These are phyloP conservation scores for Invenusta paracnida DNA, from an alignment of 2,888 invertebrate species.

Conservation along the genomic window DNA sequence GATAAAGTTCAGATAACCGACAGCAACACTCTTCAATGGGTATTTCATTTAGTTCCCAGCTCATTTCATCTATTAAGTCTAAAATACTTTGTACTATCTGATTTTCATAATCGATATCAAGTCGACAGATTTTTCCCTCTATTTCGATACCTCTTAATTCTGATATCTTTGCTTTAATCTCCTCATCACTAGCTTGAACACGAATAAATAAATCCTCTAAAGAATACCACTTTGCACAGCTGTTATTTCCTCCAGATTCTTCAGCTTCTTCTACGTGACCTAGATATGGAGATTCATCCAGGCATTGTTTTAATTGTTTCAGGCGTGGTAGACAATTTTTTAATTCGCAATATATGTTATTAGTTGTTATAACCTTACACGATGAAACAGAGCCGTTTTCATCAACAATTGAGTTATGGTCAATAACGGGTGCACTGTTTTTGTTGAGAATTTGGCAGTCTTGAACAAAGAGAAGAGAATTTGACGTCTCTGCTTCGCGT, in stretches of 20 bases:
- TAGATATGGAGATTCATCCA: constrained; percentile 19
- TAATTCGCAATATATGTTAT: background rate
- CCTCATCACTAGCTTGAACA: constrained; percentile 13
- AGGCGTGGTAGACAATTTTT: background rate
- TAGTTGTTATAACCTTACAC: background rate
- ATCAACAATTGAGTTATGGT: background rate
- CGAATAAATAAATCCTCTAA: background rate
- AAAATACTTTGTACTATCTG: constrained; percentile 16
- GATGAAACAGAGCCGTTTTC: background rate
- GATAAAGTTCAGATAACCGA: background rate
- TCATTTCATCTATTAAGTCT: constrained; percentile 20
- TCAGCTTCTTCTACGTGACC: constrained; percentile 20
- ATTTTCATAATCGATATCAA: constrained; percentile 20
- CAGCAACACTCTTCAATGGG: background rate
- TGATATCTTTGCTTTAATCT: background rate
- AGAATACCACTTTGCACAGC: background rate
- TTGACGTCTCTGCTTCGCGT: constrained; percentile 19
- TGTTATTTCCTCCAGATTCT: background rate
- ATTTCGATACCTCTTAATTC: constrained; percentile 7
- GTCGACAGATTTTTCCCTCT: background rate
- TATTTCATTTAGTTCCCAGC: background rate
- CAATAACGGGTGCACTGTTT: background rate
- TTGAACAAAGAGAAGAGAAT: background rate
- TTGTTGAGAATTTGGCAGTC: background rate
- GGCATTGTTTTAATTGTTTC: background rate